phyloP scores from a whole-genome alignment of 2,113 vertebrate genomes.

The Ondatra zibethicus region DNA sequence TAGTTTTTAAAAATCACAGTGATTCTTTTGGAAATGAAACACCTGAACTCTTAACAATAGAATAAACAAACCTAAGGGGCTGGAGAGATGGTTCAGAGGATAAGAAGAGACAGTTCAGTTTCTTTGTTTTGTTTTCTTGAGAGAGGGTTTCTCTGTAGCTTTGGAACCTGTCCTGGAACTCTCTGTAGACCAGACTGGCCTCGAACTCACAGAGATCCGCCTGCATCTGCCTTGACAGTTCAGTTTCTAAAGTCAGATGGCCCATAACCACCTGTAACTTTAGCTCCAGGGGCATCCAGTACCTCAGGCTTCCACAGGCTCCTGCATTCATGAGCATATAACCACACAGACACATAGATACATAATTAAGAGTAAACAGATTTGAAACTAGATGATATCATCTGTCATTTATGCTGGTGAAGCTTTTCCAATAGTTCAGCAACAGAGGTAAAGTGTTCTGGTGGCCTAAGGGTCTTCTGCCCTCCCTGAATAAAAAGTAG shows the following conservation, averaged over 20 bases:
- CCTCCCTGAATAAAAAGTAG: neutral
- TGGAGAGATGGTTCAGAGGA: neutral
- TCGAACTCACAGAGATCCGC: no score
- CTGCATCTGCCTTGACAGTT: neutral
- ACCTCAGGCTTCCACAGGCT: neutral
- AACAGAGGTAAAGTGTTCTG: neutral
- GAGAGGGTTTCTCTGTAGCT: no score
- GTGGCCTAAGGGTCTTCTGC: neutral
- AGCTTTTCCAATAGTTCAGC: neutral
- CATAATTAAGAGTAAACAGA: neutral
- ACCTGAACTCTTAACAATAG: neutral
- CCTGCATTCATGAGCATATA: neutral
- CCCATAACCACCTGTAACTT: neutral
- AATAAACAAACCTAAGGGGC: neutral
- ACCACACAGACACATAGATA: neutral
- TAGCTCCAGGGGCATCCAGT: neutral
- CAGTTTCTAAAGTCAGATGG: neutral
- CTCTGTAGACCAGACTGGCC: no score
- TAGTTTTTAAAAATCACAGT: neutral
- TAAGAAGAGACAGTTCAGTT: neutral
- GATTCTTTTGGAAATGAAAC: slow-evolving; percentile 3
- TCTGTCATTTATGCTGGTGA: neutral
- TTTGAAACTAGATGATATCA: neutral
- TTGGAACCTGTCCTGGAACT: no score
- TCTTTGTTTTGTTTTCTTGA: no score